Base-by-base conservation (phyloP, 35 echinoderm and acorn worm genomes). In the Apostichopus californicus region DNA sequence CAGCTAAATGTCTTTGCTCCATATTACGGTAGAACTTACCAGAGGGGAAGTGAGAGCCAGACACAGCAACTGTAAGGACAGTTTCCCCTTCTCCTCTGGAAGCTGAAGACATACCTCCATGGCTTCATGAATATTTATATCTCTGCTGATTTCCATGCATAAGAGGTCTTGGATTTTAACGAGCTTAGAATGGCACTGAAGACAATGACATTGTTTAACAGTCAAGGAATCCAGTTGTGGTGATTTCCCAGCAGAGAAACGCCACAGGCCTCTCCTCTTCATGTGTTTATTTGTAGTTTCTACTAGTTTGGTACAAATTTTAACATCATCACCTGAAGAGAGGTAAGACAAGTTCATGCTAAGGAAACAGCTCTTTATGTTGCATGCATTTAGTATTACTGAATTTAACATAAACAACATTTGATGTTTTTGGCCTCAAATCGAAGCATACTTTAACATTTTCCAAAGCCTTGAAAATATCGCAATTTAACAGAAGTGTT, bases 51-150 rank as follows among this genome's bases (percentile, higher is more conserved):
- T 85, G 57, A 60, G 55, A 23, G 81, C 56, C 15, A 85, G 13
- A 12, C 81, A 85, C n/a, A 85, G 81, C 10, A 85, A 60, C 54
- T 85, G 55, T 59, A 85, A 85, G 58, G 81, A 85, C 8, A 59
- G 18, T 7, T 55, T 85, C 58, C 81, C 81, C 3, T 58, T 85
- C n/a, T 85, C 81, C 1, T 60, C 81, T 58, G 81, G 81, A 1
- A 85, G 25, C 12, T 60, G 55, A n/a, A 58, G 81, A 59, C 81
- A 85, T 52, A 1, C 21, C 57, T 85, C 56, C 81, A 85, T 85
- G 34, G 58, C 81, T 25, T 85, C 81, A 59, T 57, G 55, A 85
- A 85, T 85, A 85, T 85, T 85, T 58, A 85, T 85, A 58, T 54
- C 17, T 58, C 24, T 11, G 57, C 18, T 85, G 9, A 56, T 22